Evolutionary conservation across 2,797 vertebrate species (phyloP).

Genomic region (Furcifer pardalis): DNA sequence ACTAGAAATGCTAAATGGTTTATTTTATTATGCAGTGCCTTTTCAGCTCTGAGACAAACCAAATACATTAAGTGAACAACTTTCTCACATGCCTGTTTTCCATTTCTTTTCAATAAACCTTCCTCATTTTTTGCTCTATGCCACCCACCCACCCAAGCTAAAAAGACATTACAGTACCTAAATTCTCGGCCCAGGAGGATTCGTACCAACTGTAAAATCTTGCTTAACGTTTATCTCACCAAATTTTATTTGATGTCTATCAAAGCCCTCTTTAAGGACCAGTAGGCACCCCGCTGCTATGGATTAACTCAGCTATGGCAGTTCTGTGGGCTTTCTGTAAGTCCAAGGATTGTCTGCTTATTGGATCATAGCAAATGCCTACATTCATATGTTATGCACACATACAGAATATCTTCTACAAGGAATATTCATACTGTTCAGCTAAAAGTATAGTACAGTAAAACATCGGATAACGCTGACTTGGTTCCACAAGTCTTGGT

Average conservation of each 20-base stretch:
- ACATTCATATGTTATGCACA: not conserved
- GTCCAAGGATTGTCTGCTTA: not conserved
- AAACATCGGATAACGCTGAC: too few relatives aligned
- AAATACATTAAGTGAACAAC: not conserved
- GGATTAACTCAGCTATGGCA: not conserved
- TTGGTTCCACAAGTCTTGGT: too few relatives aligned
- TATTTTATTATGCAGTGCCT: not conserved
- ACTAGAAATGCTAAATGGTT: not conserved
- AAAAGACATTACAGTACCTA: not conserved
- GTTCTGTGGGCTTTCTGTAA: not conserved
- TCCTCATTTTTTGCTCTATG: too few relatives aligned
- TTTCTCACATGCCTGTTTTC: not conserved
- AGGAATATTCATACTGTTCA: not conserved
- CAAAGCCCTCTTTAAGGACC: not conserved
- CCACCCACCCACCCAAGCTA: too few relatives aligned
- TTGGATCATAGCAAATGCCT: not conserved
- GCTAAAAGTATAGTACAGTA: too few relatives aligned
- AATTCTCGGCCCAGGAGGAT: not conserved
- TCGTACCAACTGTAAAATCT: not conserved
- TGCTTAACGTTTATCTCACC: not conserved
- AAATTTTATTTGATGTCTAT: not conserved
- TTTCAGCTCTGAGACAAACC: not conserved
- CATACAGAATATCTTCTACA: not conserved
- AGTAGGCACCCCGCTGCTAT: not conserved
- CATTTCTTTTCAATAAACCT: too few relatives aligned